Conservation (phyloP, 2,797 vertebrate genomes). For the Phataginus tricuspis region DNA sequence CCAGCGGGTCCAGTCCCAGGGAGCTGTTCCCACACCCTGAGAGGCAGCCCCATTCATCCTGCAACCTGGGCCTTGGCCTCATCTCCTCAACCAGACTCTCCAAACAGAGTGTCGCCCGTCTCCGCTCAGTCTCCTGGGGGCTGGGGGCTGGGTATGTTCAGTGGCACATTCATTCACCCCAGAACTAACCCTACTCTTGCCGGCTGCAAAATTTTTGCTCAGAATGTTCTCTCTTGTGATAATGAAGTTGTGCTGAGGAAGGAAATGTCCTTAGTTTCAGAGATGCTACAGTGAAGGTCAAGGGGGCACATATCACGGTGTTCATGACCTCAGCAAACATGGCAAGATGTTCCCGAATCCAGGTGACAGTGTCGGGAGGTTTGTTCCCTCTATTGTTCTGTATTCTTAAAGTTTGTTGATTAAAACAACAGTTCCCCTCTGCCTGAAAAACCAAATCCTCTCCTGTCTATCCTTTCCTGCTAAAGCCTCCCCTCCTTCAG, state of each 20-base stretch:
- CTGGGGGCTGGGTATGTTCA: background rate
- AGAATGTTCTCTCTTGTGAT: constrained; percentile 53
- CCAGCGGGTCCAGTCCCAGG: background rate
- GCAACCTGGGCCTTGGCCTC: background rate
- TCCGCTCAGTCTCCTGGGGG: background rate
- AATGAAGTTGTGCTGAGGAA: constrained; percentile 43
- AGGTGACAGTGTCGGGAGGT: background rate
- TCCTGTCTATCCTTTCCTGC: background rate
- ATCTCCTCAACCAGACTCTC: background rate
- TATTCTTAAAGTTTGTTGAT: background rate
- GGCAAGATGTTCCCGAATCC: background rate
- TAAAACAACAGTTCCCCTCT: background rate
- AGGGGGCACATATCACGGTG: background rate
- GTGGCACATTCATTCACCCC: background rate
- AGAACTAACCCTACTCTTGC: background rate
- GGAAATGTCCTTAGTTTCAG: background rate
- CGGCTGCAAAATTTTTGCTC: constrained; percentile 34
- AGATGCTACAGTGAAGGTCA: background rate
- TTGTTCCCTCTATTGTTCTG: background rate
- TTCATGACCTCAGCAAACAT: background rate
- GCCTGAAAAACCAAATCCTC: background rate
- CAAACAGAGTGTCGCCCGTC: background rate
- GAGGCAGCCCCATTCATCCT: background rate
- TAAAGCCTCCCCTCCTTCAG: background rate
- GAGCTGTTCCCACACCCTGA: background rate